Evolutionary conservation across 92 coral and sea anemone species (phyloP).

Genomic region (Phenganax subtilis): DNA sequence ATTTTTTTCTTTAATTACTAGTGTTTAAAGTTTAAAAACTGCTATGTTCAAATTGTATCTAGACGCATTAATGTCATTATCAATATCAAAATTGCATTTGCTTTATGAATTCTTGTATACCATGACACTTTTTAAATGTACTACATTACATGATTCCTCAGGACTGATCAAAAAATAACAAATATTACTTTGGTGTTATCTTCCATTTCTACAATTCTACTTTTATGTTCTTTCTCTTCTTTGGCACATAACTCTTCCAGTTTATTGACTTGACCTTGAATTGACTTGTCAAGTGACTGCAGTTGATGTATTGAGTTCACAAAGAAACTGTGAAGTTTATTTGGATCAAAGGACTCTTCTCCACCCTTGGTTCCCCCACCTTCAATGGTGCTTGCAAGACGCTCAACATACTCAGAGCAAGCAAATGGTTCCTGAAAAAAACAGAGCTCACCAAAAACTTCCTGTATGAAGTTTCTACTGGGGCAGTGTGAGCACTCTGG

Average conservation of each 20-base stretch:
- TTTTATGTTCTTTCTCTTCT: conserved; percentile 91
- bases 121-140: conserved; percentile 30
- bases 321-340: conserved; percentile 70
- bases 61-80: too few relatives aligned
- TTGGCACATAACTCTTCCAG: conserved; percentile 83
- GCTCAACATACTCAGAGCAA: conserved; percentile 84
- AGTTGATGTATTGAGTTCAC: conserved; percentile 79
- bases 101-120: conserved; percentile 26
- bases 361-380: conserved; percentile 97
- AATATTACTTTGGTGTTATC: conserved; percentile 68
- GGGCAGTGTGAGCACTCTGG: not conserved
- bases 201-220: conserved; percentile 70
- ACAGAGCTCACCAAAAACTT: not conserved
- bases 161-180: too few relatives aligned
- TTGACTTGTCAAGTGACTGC: conserved; percentile 72
- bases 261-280: conserved; percentile 94
- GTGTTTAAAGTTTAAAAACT: too few relatives aligned
- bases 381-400: conserved; percentile 90
- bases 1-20: too few relatives aligned
- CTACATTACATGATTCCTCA: not conserved
- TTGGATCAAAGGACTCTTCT: conserved; percentile 73
- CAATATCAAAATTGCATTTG: too few relatives aligned
- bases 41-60: too few relatives aligned
- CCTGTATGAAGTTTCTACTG: not conserved
- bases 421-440: conserved; percentile 79